Conservation (phyloP, 2,888 invertebrate genomes). For the Synanthedon myopaeformis region DNA sequence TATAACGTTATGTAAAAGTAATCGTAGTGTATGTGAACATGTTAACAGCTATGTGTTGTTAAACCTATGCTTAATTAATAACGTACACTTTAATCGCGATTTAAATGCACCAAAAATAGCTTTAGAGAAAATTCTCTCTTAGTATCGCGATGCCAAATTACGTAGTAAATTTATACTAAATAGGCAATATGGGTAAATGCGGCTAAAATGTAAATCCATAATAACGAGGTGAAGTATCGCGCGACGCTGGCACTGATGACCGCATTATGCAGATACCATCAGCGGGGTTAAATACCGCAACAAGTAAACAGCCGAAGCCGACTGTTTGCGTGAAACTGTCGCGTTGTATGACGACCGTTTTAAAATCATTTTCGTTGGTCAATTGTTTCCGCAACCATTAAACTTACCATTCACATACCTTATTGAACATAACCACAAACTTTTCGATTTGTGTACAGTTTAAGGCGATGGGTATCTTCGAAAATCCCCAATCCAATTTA, state of each 20-base stretch:
- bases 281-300: constrained; percentile 57
- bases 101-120: not conserved
- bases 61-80: not conserved
- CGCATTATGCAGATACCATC: constrained; percentile 63
- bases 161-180: constrained; percentile 34
- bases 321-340: constrained; percentile 16
- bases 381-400: not conserved
- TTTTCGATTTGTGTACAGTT: too few relatives aligned
- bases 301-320: constrained; percentile 51
- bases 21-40: constrained; percentile 50
- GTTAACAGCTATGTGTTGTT: constrained; percentile 51
- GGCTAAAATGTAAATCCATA: constrained; percentile 55
- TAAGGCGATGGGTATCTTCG: too few relatives aligned
- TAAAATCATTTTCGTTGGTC: constrained; percentile 9
- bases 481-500: too few relatives aligned
- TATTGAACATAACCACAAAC: too few relatives aligned
- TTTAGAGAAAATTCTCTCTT: not conserved
- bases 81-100: not conserved
- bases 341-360: constrained; percentile 8
- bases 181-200: constrained; percentile 34
- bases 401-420: not conserved
- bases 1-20: constrained; percentile 28
- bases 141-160: constrained; percentile 13
- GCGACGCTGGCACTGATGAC: constrained; percentile 41
- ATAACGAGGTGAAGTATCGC: constrained; percentile 46